These are phyloP conservation scores for Calephelis perditalis DNA, from an alignment of 2,888 invertebrate species.

Conservation along the genomic window DNA sequence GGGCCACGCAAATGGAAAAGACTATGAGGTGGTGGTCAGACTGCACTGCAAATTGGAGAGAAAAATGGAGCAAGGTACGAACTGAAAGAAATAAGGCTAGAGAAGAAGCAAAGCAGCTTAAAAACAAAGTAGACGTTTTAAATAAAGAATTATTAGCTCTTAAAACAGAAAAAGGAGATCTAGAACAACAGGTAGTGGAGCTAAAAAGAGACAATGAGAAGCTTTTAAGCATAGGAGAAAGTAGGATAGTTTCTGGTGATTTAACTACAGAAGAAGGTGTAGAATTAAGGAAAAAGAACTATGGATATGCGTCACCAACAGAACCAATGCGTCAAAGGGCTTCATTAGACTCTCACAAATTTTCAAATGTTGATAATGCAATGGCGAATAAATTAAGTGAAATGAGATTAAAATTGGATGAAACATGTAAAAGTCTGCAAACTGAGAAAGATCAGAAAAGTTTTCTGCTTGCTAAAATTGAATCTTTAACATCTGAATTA, in stretches of 20 bases:
- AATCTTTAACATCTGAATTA: constrained; percentile 56
- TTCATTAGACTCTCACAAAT: constrained; percentile 67
- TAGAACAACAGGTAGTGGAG: constrained; percentile 86
- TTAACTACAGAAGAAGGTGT: constrained; percentile 60
- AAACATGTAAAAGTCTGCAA: constrained; percentile 58
- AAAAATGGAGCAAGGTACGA: constrained; percentile 96
- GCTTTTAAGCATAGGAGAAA: constrained; percentile 76
- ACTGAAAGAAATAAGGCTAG: constrained; percentile 95
- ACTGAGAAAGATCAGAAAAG: constrained; percentile 66
- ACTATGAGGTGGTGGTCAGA: constrained; percentile 99
- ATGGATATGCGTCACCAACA: constrained; percentile 51
- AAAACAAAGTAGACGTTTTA: constrained; percentile 87
- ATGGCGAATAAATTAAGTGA: constrained; percentile 63
- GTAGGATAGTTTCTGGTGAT: constrained; percentile 59
- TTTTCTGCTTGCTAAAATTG: constrained; percentile 58
- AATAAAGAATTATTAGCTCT: constrained; percentile 85
- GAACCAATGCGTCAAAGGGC: constrained; percentile 58
- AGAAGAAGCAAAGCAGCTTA: constrained; percentile 91
- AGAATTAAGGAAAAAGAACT: constrained; percentile 57
- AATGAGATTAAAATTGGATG: constrained; percentile 55
- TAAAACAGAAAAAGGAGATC: constrained; percentile 88
- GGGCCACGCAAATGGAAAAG: constrained; percentile 99
- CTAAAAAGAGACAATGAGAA: constrained; percentile 90
- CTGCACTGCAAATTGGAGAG: constrained; percentile 98
- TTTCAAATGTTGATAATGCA: constrained; percentile 64